Evolutionary conservation across 2,797 vertebrate species (phyloP), one percentile per base, ranked within the genome.

Genomic region (Clamator glandarius): DNA sequence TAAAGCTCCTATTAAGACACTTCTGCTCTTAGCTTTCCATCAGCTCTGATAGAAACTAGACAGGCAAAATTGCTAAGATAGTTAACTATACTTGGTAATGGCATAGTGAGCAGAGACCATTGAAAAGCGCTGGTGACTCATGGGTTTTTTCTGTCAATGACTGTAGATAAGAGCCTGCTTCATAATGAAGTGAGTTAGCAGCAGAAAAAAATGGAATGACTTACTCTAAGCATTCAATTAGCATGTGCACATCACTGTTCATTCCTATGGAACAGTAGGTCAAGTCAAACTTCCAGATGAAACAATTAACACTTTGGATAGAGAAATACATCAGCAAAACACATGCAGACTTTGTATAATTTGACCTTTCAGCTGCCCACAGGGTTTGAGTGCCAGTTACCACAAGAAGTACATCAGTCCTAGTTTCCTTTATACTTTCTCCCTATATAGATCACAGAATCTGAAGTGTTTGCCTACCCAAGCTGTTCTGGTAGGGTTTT

Each of bases 241-340:
- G 72, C n/a, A 35, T 6, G 15, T 76, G 28, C 41, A 36, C 1
- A 1, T 55, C 57, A 69, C 57, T 87, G 39, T 74, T 91, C 19
- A 18, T 89, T 97, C 62, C 66, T 83, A 10, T 36, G 39, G 72
- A 92, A 74, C 46, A 93, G 67, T 26, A 88, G 57, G 80, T 54
- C 59, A 76, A 7, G 67, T 79, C 66, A 33, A 61, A 87, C 19
- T 67, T 90, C 44, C 48, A 74, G 46, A 87, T 54, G 57, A 92
- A 88, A 51, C 3, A 77, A 74, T 77, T 87, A 12, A 19, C 78
- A 44, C 23, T 90, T 70, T 70, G 81, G 35, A 50, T 48, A 33
- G 29, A 26, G 21, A 96, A 90, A 84, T 63, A 59, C 12, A n/a
- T n/a, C 67, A 90, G 31, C n/a, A 83, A 89, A 80, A 41, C 12